Evolutionary conservation across 2,797 vertebrate genomes (phyloP).

Genomic region (Argyrosomus regius): DNA sequence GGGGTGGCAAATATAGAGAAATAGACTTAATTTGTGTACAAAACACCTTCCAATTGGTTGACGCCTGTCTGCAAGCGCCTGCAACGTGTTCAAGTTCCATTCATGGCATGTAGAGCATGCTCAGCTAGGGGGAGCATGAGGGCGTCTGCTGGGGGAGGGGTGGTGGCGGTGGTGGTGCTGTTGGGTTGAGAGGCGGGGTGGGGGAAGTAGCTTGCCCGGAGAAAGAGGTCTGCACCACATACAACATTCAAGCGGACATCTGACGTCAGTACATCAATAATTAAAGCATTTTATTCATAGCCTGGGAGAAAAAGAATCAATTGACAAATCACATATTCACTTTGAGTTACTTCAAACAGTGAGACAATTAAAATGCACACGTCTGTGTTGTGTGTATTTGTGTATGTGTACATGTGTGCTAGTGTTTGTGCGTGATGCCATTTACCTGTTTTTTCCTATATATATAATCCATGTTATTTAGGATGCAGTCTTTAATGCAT

Average conservation of each 20-base stretch:
- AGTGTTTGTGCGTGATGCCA: slow-evolving; percentile 43
- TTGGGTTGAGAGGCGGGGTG: slow-evolving; percentile 62
- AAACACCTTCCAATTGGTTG: slow-evolving; percentile 69
- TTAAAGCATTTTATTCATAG: slow-evolving; percentile 90
- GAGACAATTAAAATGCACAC: slow-evolving; percentile 85
- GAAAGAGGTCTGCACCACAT: slow-evolving; percentile 87
- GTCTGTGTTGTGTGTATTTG: slow-evolving; percentile 52
- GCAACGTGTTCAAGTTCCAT: slow-evolving; percentile 72
- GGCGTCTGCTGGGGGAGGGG: slow-evolving; percentile 53
- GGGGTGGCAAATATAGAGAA: slow-evolving; percentile 40
- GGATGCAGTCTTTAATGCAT: slow-evolving; percentile 58
- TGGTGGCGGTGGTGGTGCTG: slow-evolving; percentile 41
- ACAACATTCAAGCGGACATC: slow-evolving; percentile 86
- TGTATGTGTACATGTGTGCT: slow-evolving; percentile 32
- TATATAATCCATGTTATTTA: slow-evolving; percentile 71
- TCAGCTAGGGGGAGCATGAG: slow-evolving; percentile 52
- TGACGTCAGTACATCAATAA: slow-evolving; percentile 90
- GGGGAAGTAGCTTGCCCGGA: slow-evolving; percentile 77
- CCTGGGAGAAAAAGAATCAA: slow-evolving; percentile 90
- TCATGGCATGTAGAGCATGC: slow-evolving; percentile 67
- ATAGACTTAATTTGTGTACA: slow-evolving; percentile 56
- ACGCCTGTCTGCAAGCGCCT: slow-evolving; percentile 76
- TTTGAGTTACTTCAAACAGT: slow-evolving; percentile 88
- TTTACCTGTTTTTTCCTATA: slow-evolving; percentile 72
- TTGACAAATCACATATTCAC: slow-evolving; percentile 91